phyloP scores from a whole-genome alignment of 2,113 vertebrate species.

The Cranoglanis bouderius region DNA sequence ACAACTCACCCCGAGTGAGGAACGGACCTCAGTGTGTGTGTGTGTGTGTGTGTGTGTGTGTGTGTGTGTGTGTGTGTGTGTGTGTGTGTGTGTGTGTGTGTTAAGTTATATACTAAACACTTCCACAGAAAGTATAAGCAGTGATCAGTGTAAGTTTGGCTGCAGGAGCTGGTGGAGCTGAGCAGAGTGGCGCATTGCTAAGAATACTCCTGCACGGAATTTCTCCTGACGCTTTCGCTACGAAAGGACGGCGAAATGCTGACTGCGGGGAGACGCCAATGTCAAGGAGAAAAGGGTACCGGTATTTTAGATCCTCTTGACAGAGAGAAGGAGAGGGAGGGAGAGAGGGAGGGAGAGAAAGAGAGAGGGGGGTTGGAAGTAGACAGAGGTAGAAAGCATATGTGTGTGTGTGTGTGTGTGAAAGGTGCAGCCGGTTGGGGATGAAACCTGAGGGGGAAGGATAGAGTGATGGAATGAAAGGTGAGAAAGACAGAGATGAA shows the following conservation, averaged over 20 bases:
- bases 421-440: constrained; percentile 24
- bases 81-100: constrained; percentile 60
- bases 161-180: constrained; percentile 10
- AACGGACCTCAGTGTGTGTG: constrained; percentile 80
- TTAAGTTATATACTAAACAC: constrained; percentile 27
- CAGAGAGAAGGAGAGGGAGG: constrained; percentile 64
- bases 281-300: constrained; percentile 97
- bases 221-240: constrained; percentile 87
- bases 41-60: constrained; percentile 68
- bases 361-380: neutral
- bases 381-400: neutral
- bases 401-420: constrained; percentile 11
- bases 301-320: constrained; percentile 97
- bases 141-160: neutral
- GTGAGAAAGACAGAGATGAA: constrained; percentile 44
- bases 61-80: constrained; percentile 39
- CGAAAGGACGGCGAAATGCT: constrained; percentile 95
- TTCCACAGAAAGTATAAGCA: neutral
- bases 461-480: constrained; percentile 39
- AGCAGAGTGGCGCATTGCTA: constrained; percentile 67
- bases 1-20: constrained; percentile 85
- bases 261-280: constrained; percentile 44
- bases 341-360: constrained; percentile 65
- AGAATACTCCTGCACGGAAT: constrained; percentile 75
- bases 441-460: constrained; percentile 43